These are phyloP conservation scores for Coremacera marginata DNA, from an alignment of 2,888 invertebrate species.

Conservation along the genomic window DNA sequence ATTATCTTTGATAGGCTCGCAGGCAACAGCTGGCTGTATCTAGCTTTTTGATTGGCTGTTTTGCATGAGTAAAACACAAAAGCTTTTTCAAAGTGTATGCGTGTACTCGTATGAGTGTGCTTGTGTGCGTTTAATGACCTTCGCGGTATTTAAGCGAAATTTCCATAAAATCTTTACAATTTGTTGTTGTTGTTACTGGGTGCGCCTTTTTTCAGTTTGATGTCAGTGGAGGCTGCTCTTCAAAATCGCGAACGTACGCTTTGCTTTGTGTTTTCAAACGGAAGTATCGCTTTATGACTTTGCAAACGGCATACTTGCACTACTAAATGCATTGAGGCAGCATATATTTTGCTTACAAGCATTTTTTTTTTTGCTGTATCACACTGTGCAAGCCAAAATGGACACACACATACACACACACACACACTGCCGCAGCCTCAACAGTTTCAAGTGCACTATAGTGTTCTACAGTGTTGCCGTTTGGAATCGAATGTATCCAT, in stretches of 20 bases:
- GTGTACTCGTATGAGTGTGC: neutral
- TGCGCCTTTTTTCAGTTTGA: neutral
- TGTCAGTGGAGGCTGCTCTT: neutral
- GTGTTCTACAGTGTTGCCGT: too few species aligned
- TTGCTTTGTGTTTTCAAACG: too few species aligned
- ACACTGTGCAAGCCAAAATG: neutral
- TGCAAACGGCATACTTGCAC: too few species aligned
- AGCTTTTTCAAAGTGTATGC: neutral
- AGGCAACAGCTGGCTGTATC: neutral
- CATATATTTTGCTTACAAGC: neutral
- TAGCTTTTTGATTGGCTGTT: neutral
- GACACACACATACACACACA: neutral
- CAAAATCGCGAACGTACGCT: neutral
- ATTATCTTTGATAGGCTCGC: neutral
- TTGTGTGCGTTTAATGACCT: neutral
- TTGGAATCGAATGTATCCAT: too few species aligned
- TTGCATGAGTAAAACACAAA: neutral
- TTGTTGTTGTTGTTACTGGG: neutral
- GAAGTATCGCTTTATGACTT: too few species aligned
- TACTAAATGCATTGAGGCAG: too few species aligned
- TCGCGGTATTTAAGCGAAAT: neutral
- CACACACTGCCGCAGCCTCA: neutral
- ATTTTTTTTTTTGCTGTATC: neutral
- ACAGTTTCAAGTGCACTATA: conserved; percentile 21
- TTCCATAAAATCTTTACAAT: neutral